These are phyloP conservation scores for Epizoanthus ramosus DNA, from an alignment of 92 coral and sea anemone species.

Conservation along the genomic window DNA sequence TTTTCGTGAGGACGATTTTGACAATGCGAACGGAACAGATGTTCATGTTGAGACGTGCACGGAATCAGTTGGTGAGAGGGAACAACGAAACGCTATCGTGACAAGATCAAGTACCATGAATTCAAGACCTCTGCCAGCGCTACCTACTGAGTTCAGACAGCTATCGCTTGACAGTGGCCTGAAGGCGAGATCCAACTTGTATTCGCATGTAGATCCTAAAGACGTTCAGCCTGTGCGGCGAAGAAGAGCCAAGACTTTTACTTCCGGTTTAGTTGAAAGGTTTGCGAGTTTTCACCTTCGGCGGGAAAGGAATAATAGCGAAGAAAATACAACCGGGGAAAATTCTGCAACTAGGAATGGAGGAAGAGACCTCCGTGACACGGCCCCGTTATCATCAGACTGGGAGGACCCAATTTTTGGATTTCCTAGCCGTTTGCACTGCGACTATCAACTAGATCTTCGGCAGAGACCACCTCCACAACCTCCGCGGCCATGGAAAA, in stretches of 20 bases:
- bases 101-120: not conserved
- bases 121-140: constrained; percentile 17
- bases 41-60: not conserved
- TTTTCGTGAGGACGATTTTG: not conserved
- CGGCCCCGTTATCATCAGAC: too few species aligned
- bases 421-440: too few species aligned
- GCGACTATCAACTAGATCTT: too few species aligned
- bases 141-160: constrained; percentile 5
- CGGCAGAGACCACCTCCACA: too few species aligned
- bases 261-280: constrained; percentile 32
- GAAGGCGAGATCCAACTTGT: not conserved
- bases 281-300: constrained; percentile 20
- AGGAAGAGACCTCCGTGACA: too few species aligned
- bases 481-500: too few species aligned
- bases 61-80: not conserved
- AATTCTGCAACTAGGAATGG: not conserved
- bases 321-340: not conserved
- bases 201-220: not conserved
- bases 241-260: constrained; percentile 22
- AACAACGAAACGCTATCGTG: not conserved
- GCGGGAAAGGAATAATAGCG: constrained; percentile 18
- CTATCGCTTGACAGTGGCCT: not conserved
- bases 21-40: not conserved
- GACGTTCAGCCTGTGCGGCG: not conserved
- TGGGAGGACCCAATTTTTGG: too few species aligned